Conservation (phyloP, 2,888 invertebrate genomes). For the Ypsolopha scabrella region DNA sequence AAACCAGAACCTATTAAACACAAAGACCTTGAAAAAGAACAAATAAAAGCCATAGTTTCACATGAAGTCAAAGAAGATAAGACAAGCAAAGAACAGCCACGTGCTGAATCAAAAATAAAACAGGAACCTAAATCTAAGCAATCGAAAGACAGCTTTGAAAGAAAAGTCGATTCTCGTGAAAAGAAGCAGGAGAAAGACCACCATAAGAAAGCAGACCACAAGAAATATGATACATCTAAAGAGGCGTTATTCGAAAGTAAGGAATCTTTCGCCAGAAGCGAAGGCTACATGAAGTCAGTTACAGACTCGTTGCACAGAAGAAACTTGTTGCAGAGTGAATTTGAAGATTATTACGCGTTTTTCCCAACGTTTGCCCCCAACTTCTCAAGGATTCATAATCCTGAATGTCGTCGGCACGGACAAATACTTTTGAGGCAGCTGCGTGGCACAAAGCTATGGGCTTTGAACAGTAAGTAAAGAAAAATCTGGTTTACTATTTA, state of each 20-base stretch:
- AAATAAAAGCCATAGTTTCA: background rate
- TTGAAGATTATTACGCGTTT: conserved; percentile 73
- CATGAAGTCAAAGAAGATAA: conserved; percentile 10
- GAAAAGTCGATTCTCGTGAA: conserved; percentile 1
- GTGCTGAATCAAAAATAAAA: conserved; percentile 10
- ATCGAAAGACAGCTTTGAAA: conserved; percentile 5
- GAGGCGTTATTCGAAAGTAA: conserved; percentile 21
- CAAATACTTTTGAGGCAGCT: conserved; percentile 76
- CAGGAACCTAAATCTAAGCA: conserved; percentile 11
- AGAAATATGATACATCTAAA: conserved; percentile 19
- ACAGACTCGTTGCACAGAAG: conserved; percentile 48
- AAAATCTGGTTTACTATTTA: conserved; percentile 7
- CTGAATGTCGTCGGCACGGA: conserved; percentile 77
- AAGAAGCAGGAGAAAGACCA: conserved; percentile 7
- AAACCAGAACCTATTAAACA: background rate
- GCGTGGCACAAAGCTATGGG: conserved; percentile 77
- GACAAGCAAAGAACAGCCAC: conserved; percentile 9
- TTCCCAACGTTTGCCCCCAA: conserved; percentile 78
- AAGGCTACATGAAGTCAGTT: conserved; percentile 38
- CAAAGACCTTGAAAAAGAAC: background rate
- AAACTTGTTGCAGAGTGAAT: conserved; percentile 63
- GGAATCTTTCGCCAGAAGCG: conserved; percentile 17
- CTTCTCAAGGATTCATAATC: conserved; percentile 73
- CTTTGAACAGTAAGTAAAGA: conserved; percentile 75
- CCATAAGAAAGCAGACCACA: conserved; percentile 18